Evolutionary conservation across 1,140 invertebrate genomes (phyloP).

Genomic region (Ceratina calcarata): DNA sequence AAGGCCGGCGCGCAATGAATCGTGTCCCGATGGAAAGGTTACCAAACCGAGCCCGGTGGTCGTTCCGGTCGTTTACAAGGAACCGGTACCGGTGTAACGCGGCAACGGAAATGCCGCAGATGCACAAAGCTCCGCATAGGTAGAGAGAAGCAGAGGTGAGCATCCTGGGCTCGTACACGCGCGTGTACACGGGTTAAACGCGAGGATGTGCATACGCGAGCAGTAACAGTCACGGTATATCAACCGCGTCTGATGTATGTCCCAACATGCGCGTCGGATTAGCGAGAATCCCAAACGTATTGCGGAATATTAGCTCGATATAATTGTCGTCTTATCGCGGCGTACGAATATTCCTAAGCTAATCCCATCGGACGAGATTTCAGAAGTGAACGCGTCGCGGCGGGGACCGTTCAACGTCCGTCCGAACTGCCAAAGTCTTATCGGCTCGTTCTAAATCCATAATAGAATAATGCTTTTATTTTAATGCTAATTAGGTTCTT

Average conservation of each 20-base stretch:
- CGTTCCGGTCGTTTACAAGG: conserved; percentile 23
- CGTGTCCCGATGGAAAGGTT: background rate
- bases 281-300: conserved; percentile 51
- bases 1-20: background rate
- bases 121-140: background rate
- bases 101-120: conserved; percentile 33
- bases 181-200: background rate
- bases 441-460: too few relatives aligned
- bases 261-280: conserved; percentile 61
- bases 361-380: too few relatives aligned
- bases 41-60: background rate
- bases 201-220: conserved; percentile 15
- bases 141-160: too few relatives aligned
- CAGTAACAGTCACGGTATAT: conserved; percentile 41
- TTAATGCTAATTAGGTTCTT: too few relatives aligned
- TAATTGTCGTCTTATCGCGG: conserved; percentile 59
- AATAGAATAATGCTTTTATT: too few relatives aligned
- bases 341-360: too few relatives aligned
- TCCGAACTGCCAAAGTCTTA: too few relatives aligned
- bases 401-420: too few relatives aligned
- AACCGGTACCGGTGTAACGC: background rate
- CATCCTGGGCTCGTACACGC: background rate
- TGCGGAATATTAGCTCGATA: conserved; percentile 58
- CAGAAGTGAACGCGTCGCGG: background rate
- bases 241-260: conserved; percentile 60